phyloP scores from a whole-genome alignment of 2,888 invertebrate species.

The Drosophila gaucha region DNA sequence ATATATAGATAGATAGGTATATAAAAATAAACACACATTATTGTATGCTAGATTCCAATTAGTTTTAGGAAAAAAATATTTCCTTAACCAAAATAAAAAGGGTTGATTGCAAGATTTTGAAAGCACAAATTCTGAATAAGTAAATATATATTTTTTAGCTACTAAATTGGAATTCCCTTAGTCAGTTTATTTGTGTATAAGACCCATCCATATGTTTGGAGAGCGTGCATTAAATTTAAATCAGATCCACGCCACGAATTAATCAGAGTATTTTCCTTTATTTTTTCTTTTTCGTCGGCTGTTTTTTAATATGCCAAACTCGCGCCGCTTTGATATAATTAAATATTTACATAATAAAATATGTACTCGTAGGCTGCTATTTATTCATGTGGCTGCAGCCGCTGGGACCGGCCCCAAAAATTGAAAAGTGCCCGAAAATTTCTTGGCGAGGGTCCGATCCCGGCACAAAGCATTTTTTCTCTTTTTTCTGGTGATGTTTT shows the following conservation, averaged over 20 bases:
- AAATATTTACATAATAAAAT: constrained; percentile 77
- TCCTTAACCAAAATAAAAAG: not conserved
- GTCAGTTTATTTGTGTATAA: not conserved
- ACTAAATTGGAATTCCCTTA: not conserved
- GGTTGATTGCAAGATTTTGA: too few relatives aligned
- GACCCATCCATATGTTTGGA: constrained; percentile 47
- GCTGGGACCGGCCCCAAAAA: constrained; percentile 15
- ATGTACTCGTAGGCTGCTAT: constrained; percentile 54
- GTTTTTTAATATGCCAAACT: constrained; percentile 51
- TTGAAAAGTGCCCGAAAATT: constrained; percentile 33
- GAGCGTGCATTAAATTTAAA: constrained; percentile 61
- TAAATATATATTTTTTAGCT: not conserved
- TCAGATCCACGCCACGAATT: constrained; percentile 30
- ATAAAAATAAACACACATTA: not conserved
- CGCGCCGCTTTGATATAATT: constrained; percentile 68
- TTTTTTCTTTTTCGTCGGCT: constrained; percentile 8
- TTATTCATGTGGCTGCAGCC: constrained; percentile 48
- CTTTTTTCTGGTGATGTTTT: constrained; percentile 14
- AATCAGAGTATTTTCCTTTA: constrained; percentile 33
- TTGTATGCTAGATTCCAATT: not conserved
- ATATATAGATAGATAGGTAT: not conserved
- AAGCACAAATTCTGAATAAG: not conserved
- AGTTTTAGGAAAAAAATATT: not conserved
- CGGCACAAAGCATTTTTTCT: constrained; percentile 9
- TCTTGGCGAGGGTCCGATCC: constrained; percentile 19